A percentile compares a stretch with the other conserved stretches of the same genome.
These are phyloP conservation scores for Dendrolimus pini DNA, from an alignment of 2,888 invertebrate species.

Conservation along the genomic window DNA sequence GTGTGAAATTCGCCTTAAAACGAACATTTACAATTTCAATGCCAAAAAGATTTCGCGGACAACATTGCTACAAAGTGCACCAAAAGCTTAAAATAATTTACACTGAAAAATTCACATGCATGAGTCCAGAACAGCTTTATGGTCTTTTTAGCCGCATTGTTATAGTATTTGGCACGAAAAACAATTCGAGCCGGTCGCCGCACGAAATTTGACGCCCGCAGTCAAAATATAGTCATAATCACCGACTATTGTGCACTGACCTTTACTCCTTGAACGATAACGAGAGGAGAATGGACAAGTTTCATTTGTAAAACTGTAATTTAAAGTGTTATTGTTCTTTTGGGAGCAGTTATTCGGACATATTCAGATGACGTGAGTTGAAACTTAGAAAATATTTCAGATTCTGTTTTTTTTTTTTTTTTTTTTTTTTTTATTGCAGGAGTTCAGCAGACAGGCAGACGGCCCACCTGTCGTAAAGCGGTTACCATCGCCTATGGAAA, in stretches of 20 bases:
- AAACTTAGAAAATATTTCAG: too few species aligned
- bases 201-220: conserved; percentile 32
- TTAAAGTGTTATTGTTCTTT: too few species aligned
- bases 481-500: too few species aligned
- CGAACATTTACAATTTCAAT: background rate
- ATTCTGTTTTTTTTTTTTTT: too few species aligned
- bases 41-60: background rate
- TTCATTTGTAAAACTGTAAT: too few species aligned
- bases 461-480: too few species aligned
- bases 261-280: background rate
- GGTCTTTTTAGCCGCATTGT: conserved; percentile 24
- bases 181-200: conserved; percentile 30
- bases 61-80: background rate
- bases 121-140: background rate
- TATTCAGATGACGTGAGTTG: too few species aligned
- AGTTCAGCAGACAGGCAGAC: too few species aligned
- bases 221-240: conserved; percentile 30
- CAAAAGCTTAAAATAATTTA: background rate
- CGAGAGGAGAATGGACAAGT: too few species aligned
- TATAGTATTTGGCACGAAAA: conserved; percentile 44
- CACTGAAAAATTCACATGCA: background rate
- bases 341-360: too few species aligned
- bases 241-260: background rate
- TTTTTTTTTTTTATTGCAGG: too few species aligned
- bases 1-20: too few species aligned